These are phyloP conservation scores for Auanema sp. DNA, from an alignment of 2,888 invertebrate genomes.

Conservation along the genomic window DNA sequence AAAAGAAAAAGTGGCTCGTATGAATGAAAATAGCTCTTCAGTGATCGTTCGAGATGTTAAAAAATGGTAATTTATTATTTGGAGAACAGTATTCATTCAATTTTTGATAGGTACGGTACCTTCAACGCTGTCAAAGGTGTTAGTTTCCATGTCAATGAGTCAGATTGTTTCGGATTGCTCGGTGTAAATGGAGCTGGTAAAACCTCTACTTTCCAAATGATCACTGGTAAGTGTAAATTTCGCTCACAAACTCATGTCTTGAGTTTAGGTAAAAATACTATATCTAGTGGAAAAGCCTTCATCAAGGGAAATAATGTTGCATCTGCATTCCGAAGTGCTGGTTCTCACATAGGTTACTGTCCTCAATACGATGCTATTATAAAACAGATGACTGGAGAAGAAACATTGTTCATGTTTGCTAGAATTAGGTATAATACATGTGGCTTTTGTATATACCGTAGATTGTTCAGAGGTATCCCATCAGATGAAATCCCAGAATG, in stretches of 20 bases:
- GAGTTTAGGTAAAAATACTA: slow-evolving; percentile 39
- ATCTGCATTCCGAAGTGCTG: slow-evolving; percentile 16
- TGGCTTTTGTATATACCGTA: background rate
- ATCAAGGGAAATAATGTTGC: slow-evolving; percentile 41
- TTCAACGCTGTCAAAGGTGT: slow-evolving; percentile 30
- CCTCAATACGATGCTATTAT: slow-evolving; percentile 78
- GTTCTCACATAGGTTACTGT: slow-evolving; percentile 71
- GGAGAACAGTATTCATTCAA: background rate
- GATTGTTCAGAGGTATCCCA: slow-evolving; percentile 12
- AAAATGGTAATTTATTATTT: too few relatives aligned
- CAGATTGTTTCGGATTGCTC: slow-evolving; percentile 48
- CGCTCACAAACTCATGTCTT: background rate
- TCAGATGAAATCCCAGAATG: slow-evolving; percentile 14
- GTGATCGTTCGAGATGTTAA: slow-evolving; percentile 12
- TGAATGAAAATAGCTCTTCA: slow-evolving; percentile 7
- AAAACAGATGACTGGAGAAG: slow-evolving; percentile 75
- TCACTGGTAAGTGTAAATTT: slow-evolving; percentile 2
- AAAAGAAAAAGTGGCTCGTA: slow-evolving; percentile 22
- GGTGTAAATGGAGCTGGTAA: slow-evolving; percentile 55
- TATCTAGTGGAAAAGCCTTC: slow-evolving; percentile 44
- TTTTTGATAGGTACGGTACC: slow-evolving; percentile 19
- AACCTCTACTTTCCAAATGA: slow-evolving; percentile 47
- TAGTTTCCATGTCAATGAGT: slow-evolving; percentile 42
- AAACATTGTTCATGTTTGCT: slow-evolving; percentile 73
- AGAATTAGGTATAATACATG: slow-evolving; percentile 70